phyloP scores from a whole-genome alignment of 2,888 invertebrate genomes.

The Callyntrura sp. region DNA sequence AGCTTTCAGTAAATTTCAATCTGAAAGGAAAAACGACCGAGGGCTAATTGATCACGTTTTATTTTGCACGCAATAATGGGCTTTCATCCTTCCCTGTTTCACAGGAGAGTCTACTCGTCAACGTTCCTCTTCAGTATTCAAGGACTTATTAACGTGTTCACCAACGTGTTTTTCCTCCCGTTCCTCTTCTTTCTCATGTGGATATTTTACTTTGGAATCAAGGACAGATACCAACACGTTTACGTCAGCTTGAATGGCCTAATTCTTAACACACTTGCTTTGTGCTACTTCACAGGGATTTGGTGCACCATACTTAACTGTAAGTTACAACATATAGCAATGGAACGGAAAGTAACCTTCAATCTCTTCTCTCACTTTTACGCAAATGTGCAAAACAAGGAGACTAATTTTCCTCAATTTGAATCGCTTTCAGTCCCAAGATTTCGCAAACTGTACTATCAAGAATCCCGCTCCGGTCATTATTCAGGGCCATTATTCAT shows the following conservation, averaged over 20 bases:
- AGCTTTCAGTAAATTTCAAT: not conserved
- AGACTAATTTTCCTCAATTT: too few species aligned
- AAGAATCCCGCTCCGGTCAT: slow-evolving; percentile 95
- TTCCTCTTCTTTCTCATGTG: slow-evolving; percentile 92
- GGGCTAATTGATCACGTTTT: slow-evolving; percentile 52
- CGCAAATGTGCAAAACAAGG: too few species aligned
- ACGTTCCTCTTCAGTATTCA: slow-evolving; percentile 92
- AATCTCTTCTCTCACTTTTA: slow-evolving; percentile 15
- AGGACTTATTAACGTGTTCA: slow-evolving; percentile 91
- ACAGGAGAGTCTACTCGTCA: slow-evolving; percentile 91
- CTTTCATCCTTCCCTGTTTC: slow-evolving; percentile 32
- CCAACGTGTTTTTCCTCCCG: slow-evolving; percentile 89
- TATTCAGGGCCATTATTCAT: slow-evolving; percentile 95
- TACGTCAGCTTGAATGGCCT: slow-evolving; percentile 90
- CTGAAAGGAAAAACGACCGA: not conserved
- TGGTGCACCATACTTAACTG: slow-evolving; percentile 90
- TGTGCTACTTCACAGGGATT: slow-evolving; percentile 90
- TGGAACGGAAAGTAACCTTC: not conserved
- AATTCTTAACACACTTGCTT: slow-evolving; percentile 89
- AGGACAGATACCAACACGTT: slow-evolving; percentile 87
- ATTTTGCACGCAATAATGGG: slow-evolving; percentile 9
- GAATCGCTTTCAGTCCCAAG: slow-evolving; percentile 84
- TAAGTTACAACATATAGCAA: slow-evolving; percentile 86
- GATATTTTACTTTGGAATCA: slow-evolving; percentile 90
- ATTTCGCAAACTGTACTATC: slow-evolving; percentile 94